Evolutionary conservation across 2,113 vertebrate genomes (phyloP).

Genomic region (Recurvirostra avosetta): DNA sequence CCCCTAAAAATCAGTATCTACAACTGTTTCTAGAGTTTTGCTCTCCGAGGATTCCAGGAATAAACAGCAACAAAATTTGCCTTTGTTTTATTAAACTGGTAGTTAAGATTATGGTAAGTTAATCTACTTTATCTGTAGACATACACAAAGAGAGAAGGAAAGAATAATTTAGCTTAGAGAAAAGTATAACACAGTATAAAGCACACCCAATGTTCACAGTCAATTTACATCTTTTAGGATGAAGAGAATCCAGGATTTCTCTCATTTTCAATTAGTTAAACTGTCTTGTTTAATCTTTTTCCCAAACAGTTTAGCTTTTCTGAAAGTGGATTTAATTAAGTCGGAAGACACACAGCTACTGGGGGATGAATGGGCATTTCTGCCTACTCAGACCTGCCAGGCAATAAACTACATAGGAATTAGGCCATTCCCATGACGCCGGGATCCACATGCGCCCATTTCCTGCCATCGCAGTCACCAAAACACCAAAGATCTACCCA

Average conservation of each 20-base stretch:
- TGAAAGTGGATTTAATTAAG: constrained; percentile 50
- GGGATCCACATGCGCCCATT: background rate
- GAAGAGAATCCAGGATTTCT: constrained; percentile 3
- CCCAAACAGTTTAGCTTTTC: constrained; percentile 44
- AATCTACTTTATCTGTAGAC: background rate
- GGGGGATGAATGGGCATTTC: background rate
- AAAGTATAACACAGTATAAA: background rate
- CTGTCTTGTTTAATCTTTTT: constrained; percentile 46
- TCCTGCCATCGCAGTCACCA: background rate
- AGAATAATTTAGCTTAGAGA: background rate
- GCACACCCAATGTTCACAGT: constrained; percentile 13
- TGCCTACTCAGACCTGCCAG: background rate
- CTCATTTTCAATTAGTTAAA: constrained; percentile 55
- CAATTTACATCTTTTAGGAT: background rate
- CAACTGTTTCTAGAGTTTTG: background rate
- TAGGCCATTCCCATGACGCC: background rate
- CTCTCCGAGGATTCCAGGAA: background rate
- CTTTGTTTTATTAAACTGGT: background rate
- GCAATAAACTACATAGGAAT: background rate
- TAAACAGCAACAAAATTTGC: background rate
- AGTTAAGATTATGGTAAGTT: background rate
- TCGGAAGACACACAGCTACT: constrained; percentile 4
- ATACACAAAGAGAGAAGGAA: background rate
- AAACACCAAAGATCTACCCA: background rate
- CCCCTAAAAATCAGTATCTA: background rate